Conservation (phyloP, 2,113 vertebrate genomes). For the Oncorhynchus gorbuscha region DNA sequence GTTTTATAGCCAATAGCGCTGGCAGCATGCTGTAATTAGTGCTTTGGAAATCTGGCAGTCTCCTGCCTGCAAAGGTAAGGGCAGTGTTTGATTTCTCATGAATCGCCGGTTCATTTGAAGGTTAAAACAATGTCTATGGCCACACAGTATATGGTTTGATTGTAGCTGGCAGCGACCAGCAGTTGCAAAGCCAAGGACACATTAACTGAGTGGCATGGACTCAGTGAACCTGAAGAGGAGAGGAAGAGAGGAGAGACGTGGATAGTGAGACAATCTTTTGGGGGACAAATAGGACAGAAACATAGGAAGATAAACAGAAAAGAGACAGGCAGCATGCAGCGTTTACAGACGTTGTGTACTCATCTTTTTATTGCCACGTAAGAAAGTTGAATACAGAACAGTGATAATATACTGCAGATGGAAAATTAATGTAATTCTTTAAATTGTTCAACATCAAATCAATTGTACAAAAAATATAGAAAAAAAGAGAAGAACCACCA, state of each 20-base stretch:
- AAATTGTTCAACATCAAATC: constrained; percentile 71
- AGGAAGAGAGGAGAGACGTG: constrained; percentile 6
- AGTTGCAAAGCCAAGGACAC: constrained; percentile 53
- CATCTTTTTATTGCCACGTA: constrained; percentile 95
- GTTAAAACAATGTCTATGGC: constrained; percentile 36
- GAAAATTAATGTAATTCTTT: constrained; percentile 78
- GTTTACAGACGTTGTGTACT: constrained; percentile 73
- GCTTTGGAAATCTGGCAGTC: constrained; percentile 2
- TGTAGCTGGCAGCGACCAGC: constrained; percentile 32
- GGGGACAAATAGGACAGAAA: neutral
- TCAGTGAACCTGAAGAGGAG: constrained; percentile 9
- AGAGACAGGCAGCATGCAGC: constrained; percentile 16
- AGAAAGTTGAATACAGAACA: constrained; percentile 98
- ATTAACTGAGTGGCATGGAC: constrained; percentile 29
- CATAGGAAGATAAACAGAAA: constrained; percentile 31
- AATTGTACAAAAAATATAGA: neutral
- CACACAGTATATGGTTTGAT: constrained; percentile 31
- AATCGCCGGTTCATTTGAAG: constrained; percentile 32
- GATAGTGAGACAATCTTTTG: neutral
- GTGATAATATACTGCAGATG: constrained; percentile 89
- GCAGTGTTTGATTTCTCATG: constrained; percentile 11
- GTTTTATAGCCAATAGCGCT: neutral
- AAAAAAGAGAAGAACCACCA: constrained; percentile 67
- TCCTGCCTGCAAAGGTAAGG: neutral
- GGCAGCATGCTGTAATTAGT: constrained; percentile 7